These are phyloP conservation scores for Xerus inauris DNA, from an alignment of 2,113 vertebrate genomes.

Conservation along the genomic window DNA sequence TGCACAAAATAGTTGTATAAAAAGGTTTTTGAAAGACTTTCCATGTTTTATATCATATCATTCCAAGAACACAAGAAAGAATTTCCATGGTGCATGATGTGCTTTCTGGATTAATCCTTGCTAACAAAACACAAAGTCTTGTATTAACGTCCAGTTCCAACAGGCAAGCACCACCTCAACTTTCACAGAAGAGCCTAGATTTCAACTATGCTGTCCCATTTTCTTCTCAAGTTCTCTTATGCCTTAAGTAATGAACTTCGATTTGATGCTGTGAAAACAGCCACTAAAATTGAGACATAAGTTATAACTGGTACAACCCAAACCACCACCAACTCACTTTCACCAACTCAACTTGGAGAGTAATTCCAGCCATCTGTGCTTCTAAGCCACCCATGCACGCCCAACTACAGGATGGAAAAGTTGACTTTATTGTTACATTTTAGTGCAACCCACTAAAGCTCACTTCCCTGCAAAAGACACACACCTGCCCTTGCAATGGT, in stretches of 20 bases:
- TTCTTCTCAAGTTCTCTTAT: neutral
- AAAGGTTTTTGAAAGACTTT: neutral
- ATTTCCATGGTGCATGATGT: neutral
- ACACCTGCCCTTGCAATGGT: neutral
- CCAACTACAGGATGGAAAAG: neutral
- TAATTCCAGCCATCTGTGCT: neutral
- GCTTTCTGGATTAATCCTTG: neutral
- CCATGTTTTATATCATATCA: neutral
- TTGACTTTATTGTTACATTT: neutral
- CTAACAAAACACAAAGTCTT: neutral
- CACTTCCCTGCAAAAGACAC: neutral
- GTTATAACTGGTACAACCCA: neutral
- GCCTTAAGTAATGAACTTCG: neutral
- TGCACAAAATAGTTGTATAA: neutral
- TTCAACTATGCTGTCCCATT: neutral
- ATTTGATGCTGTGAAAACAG: neutral
- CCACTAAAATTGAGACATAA: neutral
- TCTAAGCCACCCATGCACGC: neutral
- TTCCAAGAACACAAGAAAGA: neutral
- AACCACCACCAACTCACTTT: neutral
- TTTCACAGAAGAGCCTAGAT: neutral
- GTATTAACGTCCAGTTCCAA: neutral
- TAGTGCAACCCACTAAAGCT: neutral
- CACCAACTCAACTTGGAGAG: neutral
- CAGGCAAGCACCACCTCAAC: neutral